Percentiles rank a stretch among this genome's conserved stretches.
These are phyloP conservation scores for Drosophila malerkotliana DNA, from an alignment of 1,140 invertebrate genomes.

Conservation along the genomic window DNA sequence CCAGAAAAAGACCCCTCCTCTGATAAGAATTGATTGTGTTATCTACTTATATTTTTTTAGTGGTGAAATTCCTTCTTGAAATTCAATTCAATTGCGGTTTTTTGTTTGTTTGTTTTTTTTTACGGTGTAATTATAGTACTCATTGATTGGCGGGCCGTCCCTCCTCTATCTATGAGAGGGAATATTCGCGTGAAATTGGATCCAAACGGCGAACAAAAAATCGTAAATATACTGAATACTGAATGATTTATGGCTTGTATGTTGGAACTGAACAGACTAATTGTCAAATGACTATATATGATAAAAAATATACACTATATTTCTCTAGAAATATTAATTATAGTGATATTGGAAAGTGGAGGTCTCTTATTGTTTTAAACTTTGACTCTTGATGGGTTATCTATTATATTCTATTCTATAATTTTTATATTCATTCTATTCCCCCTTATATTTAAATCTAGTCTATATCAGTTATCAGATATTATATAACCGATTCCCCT, in stretches of 20 bases:
- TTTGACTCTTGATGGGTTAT: too few species aligned
- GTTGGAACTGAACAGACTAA: background rate
- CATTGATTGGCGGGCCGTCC: background rate
- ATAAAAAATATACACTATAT: too few species aligned
- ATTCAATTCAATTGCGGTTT: too few species aligned
- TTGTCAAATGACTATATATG: background rate
- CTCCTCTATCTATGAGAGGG: background rate
- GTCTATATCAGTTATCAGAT: background rate
- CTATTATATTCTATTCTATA: too few species aligned
- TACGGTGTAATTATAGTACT: background rate
- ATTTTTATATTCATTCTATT: too few species aligned
- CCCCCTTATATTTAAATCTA: too few species aligned
- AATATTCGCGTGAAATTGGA: slow-evolving; percentile 1
- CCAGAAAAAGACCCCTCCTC: background rate
- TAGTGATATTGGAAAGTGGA: too few species aligned
- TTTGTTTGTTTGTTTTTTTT: background rate
- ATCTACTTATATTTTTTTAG: background rate
- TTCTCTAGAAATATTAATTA: too few species aligned
- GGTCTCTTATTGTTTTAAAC: too few species aligned
- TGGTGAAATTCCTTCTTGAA: too few species aligned
- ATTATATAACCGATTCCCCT: background rate
- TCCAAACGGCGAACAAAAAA: background rate
- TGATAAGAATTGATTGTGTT: background rate
- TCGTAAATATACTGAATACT: background rate
- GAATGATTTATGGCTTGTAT: background rate